Evolutionary conservation across 23 tunicate genomes (phyloP).

Genomic region (Pegea sp.): DNA sequence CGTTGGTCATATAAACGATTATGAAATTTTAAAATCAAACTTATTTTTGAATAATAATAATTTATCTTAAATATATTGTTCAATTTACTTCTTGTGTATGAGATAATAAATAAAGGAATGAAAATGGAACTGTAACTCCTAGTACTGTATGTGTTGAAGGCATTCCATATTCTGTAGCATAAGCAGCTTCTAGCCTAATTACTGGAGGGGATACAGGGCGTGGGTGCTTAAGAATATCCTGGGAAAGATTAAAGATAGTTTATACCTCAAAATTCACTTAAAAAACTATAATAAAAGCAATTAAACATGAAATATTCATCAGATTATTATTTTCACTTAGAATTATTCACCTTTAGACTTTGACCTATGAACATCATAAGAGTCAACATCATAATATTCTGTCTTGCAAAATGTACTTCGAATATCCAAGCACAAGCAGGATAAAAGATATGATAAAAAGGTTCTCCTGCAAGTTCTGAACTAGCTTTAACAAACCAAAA

Average conservation of each 20-base stretch:
- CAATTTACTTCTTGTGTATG: conserved; percentile 17
- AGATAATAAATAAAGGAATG: conserved; percentile 21
- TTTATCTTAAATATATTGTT: too few species aligned
- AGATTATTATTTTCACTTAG: not conserved
- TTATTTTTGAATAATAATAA: too few species aligned
- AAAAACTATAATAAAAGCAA: not conserved
- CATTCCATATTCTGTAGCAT: conserved; percentile 91
- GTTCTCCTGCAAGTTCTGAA: too few species aligned
- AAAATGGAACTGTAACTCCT: conserved; percentile 46
- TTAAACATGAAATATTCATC: too few species aligned
- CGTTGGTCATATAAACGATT: not conserved
- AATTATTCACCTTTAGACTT: conserved; percentile 38
- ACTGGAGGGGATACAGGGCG: conserved; percentile 77
- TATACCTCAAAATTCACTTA: not conserved
- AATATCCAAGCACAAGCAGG: conserved; percentile 64
- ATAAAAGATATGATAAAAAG: conserved; percentile 58
- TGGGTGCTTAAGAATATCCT: conserved; percentile 50
- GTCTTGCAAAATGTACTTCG: conserved; percentile 36
- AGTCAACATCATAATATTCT: conserved; percentile 26
- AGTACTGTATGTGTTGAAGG: conserved; percentile 66
- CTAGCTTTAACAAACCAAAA: too few species aligned
- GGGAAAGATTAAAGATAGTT: not conserved
- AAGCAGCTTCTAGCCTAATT: conserved; percentile 43
- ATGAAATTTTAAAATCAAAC: not conserved
- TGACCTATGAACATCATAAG: conserved; percentile 60